Conservation (phyloP, 2,888 invertebrate species). For the Chaetogeoica ovagalla region DNA sequence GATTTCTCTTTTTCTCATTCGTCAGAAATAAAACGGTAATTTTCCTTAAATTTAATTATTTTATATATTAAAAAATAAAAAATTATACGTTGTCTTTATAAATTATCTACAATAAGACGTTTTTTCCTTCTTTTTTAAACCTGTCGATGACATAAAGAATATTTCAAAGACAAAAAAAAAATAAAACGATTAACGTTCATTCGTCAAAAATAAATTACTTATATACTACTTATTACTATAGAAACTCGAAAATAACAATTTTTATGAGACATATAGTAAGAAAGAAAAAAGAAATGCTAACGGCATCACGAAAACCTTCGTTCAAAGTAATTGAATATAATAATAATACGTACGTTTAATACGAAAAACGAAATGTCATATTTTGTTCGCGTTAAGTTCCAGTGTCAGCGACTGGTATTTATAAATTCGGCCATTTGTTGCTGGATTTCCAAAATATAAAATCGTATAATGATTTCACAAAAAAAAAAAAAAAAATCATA, state of each 20-base stretch:
- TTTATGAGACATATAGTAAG: neutral
- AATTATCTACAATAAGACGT: neutral
- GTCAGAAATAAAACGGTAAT: neutral
- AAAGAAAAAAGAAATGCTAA: neutral
- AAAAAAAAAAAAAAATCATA: neutral
- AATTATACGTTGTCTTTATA: neutral
- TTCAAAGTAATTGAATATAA: constrained; percentile 8
- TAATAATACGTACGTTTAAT: neutral
- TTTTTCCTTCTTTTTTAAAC: neutral
- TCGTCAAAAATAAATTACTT: constrained; percentile 14
- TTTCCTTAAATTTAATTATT: constrained; percentile 17
- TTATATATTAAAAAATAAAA: neutral
- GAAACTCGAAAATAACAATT: constrained; percentile 5
- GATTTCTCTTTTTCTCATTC: constrained; percentile 29
- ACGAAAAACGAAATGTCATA: constrained; percentile 1
- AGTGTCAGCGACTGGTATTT: neutral
- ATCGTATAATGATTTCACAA: neutral
- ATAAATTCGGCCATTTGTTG: too few species aligned
- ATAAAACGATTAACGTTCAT: neutral
- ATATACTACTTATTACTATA: neutral
- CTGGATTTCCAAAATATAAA: neutral
- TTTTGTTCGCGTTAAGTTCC: neutral
- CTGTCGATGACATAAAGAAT: neutral
- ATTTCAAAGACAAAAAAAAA: neutral
- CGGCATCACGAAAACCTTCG: neutral